phyloP scores from a whole-genome alignment of 2,888 invertebrate genomes.

The Polia nebulosa region DNA sequence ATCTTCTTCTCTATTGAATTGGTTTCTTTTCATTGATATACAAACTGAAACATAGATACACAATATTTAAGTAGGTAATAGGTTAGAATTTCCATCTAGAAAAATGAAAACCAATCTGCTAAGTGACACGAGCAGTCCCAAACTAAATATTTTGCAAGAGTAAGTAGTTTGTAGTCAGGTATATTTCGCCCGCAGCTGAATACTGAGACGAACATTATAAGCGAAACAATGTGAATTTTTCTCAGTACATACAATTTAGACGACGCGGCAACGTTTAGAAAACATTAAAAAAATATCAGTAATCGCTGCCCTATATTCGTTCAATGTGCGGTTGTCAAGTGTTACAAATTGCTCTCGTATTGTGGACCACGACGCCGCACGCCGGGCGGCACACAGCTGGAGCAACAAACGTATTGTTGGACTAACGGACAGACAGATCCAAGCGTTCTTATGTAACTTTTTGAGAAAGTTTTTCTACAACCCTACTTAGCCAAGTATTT shows the following conservation, averaged over 20 bases:
- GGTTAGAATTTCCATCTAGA: not conserved
- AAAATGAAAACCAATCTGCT: constrained; percentile 17
- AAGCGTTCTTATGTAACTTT: not conserved
- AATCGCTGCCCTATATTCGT: no score
- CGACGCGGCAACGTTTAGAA: not conserved
- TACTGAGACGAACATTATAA: not conserved
- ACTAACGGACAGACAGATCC: not conserved
- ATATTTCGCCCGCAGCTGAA: not conserved
- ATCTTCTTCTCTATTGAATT: not conserved
- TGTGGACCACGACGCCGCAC: not conserved
- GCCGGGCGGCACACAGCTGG: not conserved
- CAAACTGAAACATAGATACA: no score
- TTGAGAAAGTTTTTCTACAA: no score
- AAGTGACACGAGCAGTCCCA: constrained; percentile 17
- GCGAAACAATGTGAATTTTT: no score
- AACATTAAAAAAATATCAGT: not conserved
- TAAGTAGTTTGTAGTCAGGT: no score
- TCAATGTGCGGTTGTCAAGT: not conserved
- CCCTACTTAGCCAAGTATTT: no score
- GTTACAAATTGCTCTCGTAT: constrained; percentile 2
- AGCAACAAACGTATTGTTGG: not conserved
- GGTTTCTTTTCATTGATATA: not conserved
- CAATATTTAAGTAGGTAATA: not conserved
- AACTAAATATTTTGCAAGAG: not conserved
- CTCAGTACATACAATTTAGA: not conserved